These are phyloP conservation scores for Atta cephalotes DNA, from an alignment of 1,140 invertebrate species.

Conservation along the genomic window DNA sequence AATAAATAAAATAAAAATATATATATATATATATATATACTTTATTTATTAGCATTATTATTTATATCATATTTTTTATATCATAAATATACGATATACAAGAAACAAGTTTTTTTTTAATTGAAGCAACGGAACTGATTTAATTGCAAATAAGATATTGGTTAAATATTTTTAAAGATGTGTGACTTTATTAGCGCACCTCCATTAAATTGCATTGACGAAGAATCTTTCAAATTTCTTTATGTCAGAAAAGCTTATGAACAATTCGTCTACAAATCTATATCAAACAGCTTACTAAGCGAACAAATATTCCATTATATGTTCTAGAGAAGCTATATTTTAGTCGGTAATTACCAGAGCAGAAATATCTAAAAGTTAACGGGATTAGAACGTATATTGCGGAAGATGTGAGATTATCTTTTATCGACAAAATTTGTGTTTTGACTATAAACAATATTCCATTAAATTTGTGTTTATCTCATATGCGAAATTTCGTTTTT, in stretches of 20 bases:
- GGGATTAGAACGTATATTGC: neutral
- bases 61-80: neutral
- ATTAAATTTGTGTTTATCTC: neutral
- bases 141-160: neutral
- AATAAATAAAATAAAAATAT: neutral
- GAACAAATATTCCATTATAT: no score
- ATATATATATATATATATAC: neutral
- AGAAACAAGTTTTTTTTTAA: neutral
- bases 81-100: neutral
- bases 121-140: neutral
- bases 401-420: neutral
- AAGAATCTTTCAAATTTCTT: neutral
- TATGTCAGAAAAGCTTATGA: neutral
- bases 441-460: neutral
- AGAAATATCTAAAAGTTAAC: conserved; percentile 8
- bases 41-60: no score
- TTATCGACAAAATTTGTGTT: neutral
- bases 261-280: neutral
- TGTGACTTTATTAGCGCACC: neutral
- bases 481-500: neutral
- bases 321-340: neutral
- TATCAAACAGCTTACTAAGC: neutral
- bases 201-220: neutral
- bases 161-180: neutral
- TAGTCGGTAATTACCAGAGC: neutral